A percentile compares a stretch with the other conserved stretches of the same genome.
phyloP scores from a whole-genome alignment of 2,888 invertebrate species.

The Cordilura impudica region DNA sequence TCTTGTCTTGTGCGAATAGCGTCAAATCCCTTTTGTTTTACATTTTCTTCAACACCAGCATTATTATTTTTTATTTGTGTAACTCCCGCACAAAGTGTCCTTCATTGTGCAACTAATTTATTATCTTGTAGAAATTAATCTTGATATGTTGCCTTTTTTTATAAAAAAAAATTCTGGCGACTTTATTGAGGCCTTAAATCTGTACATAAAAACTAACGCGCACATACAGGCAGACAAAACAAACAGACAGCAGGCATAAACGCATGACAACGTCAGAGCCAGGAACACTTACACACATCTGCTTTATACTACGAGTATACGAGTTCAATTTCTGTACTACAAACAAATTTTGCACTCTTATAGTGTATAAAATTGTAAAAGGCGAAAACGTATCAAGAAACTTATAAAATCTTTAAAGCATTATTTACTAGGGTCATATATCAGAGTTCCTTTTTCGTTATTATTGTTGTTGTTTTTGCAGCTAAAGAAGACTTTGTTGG shows the following conservation, averaged over 20 bases:
- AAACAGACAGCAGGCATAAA: not conserved
- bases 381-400: not conserved
- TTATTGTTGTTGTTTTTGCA: conserved; percentile 1
- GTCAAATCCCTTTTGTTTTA: conserved; percentile 9
- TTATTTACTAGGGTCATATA: conserved; percentile 53
- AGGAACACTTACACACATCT: conserved; percentile 34
- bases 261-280: conserved; percentile 8
- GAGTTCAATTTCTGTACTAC: not conserved
- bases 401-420: conserved; percentile 14
- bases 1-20: not conserved
- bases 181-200: conserved; percentile 54
- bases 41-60: not conserved
- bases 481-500: conserved; percentile 9
- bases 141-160: conserved; percentile 62
- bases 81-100: conserved; percentile 55
- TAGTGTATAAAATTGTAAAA: conserved; percentile 1
- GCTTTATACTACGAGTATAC: conserved; percentile 27
- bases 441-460: not conserved
- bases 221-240: not conserved
- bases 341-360: conserved; percentile 8
- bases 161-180: conserved; percentile 51
- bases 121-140: conserved; percentile 64
- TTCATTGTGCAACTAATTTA: conserved; percentile 62
- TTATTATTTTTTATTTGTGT: conserved; percentile 24
- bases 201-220: conserved; percentile 20